These are phyloP conservation scores for Drosophila carrolli DNA, from an alignment of 1,140 invertebrate genomes.

Conservation along the genomic window DNA sequence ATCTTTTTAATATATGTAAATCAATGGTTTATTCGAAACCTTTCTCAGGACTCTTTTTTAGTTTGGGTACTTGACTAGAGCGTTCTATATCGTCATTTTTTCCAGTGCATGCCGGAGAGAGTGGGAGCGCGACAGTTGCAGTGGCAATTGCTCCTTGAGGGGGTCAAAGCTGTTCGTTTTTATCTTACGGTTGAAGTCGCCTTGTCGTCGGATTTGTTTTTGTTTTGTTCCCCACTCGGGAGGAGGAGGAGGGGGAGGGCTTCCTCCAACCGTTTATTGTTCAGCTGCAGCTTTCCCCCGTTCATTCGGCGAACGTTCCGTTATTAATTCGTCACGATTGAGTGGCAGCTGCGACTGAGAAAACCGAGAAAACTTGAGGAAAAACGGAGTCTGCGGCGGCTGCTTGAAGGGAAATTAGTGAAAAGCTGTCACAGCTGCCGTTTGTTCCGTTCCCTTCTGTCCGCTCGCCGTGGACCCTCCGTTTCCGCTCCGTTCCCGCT, in stretches of 20 bases:
- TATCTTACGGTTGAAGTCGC: conserved; percentile 1
- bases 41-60: too few relatives aligned
- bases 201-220: conserved; percentile 22
- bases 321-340: conserved; percentile 81
- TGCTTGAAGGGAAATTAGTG: conserved; percentile 73
- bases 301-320: conserved; percentile 56
- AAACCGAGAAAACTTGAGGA: conserved; percentile 15
- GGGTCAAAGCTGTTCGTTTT: conserved; percentile 39
- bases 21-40: too few relatives aligned
- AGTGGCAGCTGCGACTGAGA: conserved; percentile 60
- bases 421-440: conserved; percentile 75
- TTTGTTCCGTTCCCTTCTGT: conserved; percentile 16
- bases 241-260: background rate
- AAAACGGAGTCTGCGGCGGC: conserved; percentile 47
- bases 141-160: conserved; percentile 33
- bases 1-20: too few relatives aligned
- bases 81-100: background rate
- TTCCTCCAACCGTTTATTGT: conserved; percentile 17
- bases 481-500: background rate
- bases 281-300: conserved; percentile 48
- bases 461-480: background rate
- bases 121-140: conserved; percentile 13
- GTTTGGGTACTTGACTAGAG: too few relatives aligned
- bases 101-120: conserved; percentile 2
- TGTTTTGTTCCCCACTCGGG: conserved; percentile 1